Conservation (phyloP, 1,140 invertebrate genomes). For the Dendrolimus punctatus region DNA sequence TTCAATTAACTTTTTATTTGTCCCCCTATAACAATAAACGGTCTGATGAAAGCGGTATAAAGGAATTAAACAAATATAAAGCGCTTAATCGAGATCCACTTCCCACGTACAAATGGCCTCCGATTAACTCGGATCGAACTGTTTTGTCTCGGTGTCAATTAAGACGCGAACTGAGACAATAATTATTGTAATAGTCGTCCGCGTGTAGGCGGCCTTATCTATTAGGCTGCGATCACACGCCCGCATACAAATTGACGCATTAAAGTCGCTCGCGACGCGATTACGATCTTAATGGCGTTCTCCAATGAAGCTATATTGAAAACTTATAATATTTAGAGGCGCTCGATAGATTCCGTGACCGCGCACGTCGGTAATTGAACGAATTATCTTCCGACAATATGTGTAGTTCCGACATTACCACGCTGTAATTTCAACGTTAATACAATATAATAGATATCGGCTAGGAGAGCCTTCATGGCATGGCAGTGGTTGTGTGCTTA, state of each 20-base stretch:
- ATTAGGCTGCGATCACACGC: slow-evolving; percentile 37
- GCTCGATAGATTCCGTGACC: not conserved
- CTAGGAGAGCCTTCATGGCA: no score
- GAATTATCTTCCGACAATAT: not conserved
- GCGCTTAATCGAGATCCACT: no score
- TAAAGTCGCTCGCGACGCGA: slow-evolving; percentile 28
- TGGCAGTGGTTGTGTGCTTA: no score
- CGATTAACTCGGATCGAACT: not conserved
- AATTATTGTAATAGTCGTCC: slow-evolving; percentile 7
- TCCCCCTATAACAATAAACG: no score
- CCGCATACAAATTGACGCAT: slow-evolving; percentile 57
- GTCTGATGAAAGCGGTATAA: no score
- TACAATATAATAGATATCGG: no score
- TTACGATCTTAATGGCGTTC: slow-evolving; percentile 43
- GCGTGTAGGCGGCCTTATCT: slow-evolving; percentile 34
- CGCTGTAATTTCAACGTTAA: no score
- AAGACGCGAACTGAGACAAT: slow-evolving; percentile 5
- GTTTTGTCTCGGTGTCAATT: slow-evolving; percentile 10
- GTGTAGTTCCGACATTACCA: no score
- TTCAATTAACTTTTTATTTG: no score
- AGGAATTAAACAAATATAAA: no score
- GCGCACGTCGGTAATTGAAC: not conserved
- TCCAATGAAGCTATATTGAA: slow-evolving; percentile 48
- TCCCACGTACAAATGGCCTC: no score
- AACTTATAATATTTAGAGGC: slow-evolving; percentile 22